These are phyloP conservation scores for Daboia siamensis DNA, from an alignment of 2,113 vertebrate genomes.

Conservation along the genomic window DNA sequence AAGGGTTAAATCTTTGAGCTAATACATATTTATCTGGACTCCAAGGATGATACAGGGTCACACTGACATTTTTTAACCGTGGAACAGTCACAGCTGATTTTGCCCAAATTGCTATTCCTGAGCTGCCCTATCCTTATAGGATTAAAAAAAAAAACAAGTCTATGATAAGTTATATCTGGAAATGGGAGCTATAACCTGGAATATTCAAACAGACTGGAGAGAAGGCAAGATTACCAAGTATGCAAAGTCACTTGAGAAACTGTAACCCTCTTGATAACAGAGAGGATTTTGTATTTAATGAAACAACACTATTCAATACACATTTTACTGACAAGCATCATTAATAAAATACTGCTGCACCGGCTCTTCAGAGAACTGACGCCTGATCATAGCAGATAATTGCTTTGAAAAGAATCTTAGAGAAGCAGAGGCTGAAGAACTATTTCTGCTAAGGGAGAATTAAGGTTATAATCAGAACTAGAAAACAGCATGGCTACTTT, in stretches of 20 bases:
- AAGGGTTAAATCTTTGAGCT: slow-evolving; percentile 33
- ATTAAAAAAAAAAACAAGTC: neutral
- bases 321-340: slow-evolving; percentile 50
- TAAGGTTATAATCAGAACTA: slow-evolving; percentile 27
- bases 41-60: neutral
- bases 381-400: slow-evolving; percentile 58
- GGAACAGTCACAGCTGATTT: neutral
- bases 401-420: slow-evolving; percentile 43
- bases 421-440: slow-evolving; percentile 25
- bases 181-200: neutral
- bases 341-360: slow-evolving; percentile 60
- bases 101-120: neutral
- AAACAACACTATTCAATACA: slow-evolving; percentile 48
- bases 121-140: neutral
- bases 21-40: slow-evolving; percentile 16
- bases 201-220: neutral
- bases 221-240: neutral
- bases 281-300: slow-evolving; percentile 51
- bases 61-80: neutral
- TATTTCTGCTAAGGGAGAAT: slow-evolving; percentile 37
- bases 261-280: slow-evolving; percentile 13
- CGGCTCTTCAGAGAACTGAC: slow-evolving; percentile 48
- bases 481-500: neutral
- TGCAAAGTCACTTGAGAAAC: slow-evolving; percentile 33
- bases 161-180: slow-evolving; percentile 5